Evolutionary conservation across 2,113 vertebrate species (phyloP), one percentile per base, ranked within the genome.

Genomic region (Bujurquina vittata): DNA sequence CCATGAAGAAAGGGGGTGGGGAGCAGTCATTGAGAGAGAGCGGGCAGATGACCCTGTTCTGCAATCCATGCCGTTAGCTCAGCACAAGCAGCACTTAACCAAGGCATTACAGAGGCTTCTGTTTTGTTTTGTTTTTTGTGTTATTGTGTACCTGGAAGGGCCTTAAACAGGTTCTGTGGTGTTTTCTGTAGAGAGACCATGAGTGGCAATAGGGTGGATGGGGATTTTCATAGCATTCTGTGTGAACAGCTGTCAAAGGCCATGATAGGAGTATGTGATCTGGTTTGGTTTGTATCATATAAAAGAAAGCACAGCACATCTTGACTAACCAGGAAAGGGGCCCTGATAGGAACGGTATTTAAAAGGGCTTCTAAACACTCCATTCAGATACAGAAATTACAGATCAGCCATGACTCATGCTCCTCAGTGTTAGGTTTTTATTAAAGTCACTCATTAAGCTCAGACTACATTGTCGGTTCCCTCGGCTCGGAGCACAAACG

Each of bases 391-490:
- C 60, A 80, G 26, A 83, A 90, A 92, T 87, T 82, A 80, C 33
- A 52, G 49, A 84, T 89, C 87, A 90, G 87, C 91, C 77, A 83
- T 88, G 93, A 92, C 63, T 94, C 90, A 84, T n/a, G 37, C 78
- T 60, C 63, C 74, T 81, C 80, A 17, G 77, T 23, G 56, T 90
- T 80, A 31, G 58, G 1, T 61, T 74, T 88, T 86, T 77, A 88
- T 88, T 89, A 87, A 87, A 91, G 75, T 87, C 87, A 55, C 80
- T 91, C 90, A 93, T 92, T 90, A 92, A 79, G 84, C 83, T 87
- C 84, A 87, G 84, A 83, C 90, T 88, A 75, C 65, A 92, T 86
- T 91, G 87, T 87, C 20, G n/a, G 43, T 79, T 90, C 69, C 69
- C 81, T 80, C 88, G 49, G 79, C 84, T 92, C 35, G 2, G 11